Evolutionary conservation across 2,888 invertebrate genomes (phyloP), one percentile per base, ranked within the genome.

Genomic region (Antitype chi): DNA sequence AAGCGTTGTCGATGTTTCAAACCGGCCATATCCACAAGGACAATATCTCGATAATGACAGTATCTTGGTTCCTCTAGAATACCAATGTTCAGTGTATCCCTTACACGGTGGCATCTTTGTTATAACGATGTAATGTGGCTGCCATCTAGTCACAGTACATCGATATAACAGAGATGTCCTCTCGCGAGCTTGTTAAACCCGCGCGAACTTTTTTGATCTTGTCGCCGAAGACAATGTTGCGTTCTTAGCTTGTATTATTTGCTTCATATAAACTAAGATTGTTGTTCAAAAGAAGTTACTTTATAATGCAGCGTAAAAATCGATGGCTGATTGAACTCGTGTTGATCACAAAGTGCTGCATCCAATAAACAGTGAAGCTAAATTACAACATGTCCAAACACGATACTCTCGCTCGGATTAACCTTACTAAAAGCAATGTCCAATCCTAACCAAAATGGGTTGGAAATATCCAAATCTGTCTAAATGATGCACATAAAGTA

Each of bases 131-230:
- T 32, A 70, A 70, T 20, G 25, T 52, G 8, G 28, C 23, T 52
- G 53, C 57, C 28, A 23, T 43, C 38, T 38, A 38, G 38, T 38
- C 38, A 38, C 38, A 17, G 15, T 38, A 20, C 4, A 70, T 20
- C 23, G 32, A 25, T 20, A 49, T 55, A 20, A 53, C 52, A 60
- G 62, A 70, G 53, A 60, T 55, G 70, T 60, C 25, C 53, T 32
- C 49, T 25, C 13, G 20, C 20, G 4, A 49, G 23, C 70, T 71
- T 57, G 78, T 77, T 73, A 52, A 67, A 53, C 3, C 15, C 28
- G 32, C 52, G 25, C 25, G 28, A 83, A 79, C 62, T 76, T 76
- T 71, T 70, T 84, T 76, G 86, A 76, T 85, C 74, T 82, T 77
- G 49, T 63, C 28, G 20, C 55, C 60, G 28, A 64, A 43, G 25